Base-by-base conservation (phyloP, 1,140 invertebrate species). In the Drosophila tani region DNA sequence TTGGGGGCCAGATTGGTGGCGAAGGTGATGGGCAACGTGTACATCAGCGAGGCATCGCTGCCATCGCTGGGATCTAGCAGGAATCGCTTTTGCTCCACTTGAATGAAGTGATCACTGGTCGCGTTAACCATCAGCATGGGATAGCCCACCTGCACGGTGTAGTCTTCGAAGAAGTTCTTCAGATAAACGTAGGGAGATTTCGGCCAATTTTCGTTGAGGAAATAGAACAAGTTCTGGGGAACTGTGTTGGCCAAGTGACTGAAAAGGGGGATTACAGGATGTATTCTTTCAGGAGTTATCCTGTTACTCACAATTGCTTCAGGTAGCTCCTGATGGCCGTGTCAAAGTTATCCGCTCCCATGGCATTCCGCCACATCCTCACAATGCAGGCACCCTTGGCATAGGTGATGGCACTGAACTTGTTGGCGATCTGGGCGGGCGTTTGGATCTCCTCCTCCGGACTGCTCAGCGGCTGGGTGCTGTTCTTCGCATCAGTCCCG, bases 141-240 rank as follows among this genome's bases (percentile, higher is more conserved):
- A 87, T 95, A 98, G 2, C 98, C 98, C 95, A 97, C 98, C 93
- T 99, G 98, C 21, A 95, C 94, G 0, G 97, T 98, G 97, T 97
- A 99, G 0, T 97, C 98, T 56, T 97, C 21, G 9, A 86, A 78
- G 40, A 91, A 90, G 7, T 88, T 19, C 14, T 67, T 59, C 21
- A 87, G 46, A 60, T 87, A 29, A 2, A 90, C 69, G 11, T 45
- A 5, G 19, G 60, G 65, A 4, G 24, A 21, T 0, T 1, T 0
- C 17, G 85, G 67, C 84, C 84, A 90, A 14, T 87, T n/a, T 1
- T 53, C 14, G 21, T 62, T 68, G 5, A 86, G 66, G 35, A 79
- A 66, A 32, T 58, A 32, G 46, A 91, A 83, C 15, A 92, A 49
- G 29, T 85, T 64, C 0, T 38, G 19, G 1, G 91, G 88, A 45